Base-by-base conservation (phyloP, 2,888 invertebrate genomes). In the Embidobia sp. region DNA sequence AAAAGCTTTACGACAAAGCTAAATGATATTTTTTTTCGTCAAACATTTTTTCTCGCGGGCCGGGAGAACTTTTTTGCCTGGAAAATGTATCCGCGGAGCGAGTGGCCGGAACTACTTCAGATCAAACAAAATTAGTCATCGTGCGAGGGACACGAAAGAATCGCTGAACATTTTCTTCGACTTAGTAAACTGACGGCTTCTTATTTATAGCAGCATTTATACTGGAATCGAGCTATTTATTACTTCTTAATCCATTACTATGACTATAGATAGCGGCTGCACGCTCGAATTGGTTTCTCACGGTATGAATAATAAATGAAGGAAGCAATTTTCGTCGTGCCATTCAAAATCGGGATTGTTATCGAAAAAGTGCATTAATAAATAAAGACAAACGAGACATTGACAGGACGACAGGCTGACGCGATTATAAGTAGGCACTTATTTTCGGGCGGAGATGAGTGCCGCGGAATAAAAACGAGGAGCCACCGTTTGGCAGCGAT, bases 401-500 rank as follows among this genome's bases (percentile, higher is more conserved):
- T 63, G 75, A 69, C 67, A 33, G 55, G 40, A 44, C n/a, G 67
- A 37, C 27, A 19, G 35, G 19, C 18, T 64, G 49, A 48, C 33
- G 48, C 27, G 59, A 19, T 66, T 66, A 35, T 51, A 66, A 61
- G 35, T 19, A 29, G 53, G 6, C 29, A 16, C 42, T 61, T 16
- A 48, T 67, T 55, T 61, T 53, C 27, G 48, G 63, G 42, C 27
- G 37, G 18, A 42, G 13, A n/a, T 15, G 33, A 37, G 40, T 7
- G 31, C 2, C 19, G 64, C 40, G 57, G 19, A 55, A 67, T 55
- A 37, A 67, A 53, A 66, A 46, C 53, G 66, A 61, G 44, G 16
- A 57, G 49, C 37, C 48, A 57, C 57, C 67, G 46, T 77, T 40
- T 16, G 78, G 79, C 81, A 81, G 85, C 82, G 82, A 82, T 85